Conservation (phyloP, 2,888 invertebrate genomes). For the Mayetiola destructor region DNA sequence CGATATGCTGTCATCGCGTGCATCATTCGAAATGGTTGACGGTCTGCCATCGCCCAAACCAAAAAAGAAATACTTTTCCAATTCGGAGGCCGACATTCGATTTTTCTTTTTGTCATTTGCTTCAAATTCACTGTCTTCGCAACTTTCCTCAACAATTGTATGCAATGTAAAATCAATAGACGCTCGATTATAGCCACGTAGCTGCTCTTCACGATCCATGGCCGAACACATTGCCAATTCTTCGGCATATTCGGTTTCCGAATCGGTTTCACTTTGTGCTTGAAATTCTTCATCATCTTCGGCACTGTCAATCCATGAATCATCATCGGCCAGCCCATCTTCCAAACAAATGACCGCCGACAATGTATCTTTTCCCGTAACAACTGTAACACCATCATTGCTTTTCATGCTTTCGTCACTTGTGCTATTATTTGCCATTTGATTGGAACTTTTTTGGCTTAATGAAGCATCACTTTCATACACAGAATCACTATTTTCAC, state of each 20-base stretch:
- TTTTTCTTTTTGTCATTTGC: constrained; percentile 40
- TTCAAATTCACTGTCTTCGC: constrained; percentile 82
- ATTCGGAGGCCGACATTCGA: constrained; percentile 61
- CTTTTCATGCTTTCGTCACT: constrained; percentile 19
- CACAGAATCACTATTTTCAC: constrained; percentile 6
- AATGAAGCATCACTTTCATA: constrained; percentile 13
- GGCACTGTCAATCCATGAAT: constrained; percentile 82
- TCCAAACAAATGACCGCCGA: constrained; percentile 61
- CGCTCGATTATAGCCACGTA: constrained; percentile 66
- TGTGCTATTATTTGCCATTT: constrained; percentile 16
- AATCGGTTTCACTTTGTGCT: constrained; percentile 44
- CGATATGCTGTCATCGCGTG: constrained; percentile 50
- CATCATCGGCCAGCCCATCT: constrained; percentile 78
- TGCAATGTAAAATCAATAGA: constrained; percentile 80
- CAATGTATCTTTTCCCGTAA: constrained; percentile 53
- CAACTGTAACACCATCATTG: constrained; percentile 47
- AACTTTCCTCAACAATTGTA: constrained; percentile 87
- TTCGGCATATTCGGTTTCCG: constrained; percentile 51
- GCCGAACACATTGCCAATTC: constrained; percentile 44
- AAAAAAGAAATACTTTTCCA: constrained; percentile 84
- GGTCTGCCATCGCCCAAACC: constrained; percentile 59
- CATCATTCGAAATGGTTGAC: constrained; percentile 30
- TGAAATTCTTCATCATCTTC: constrained; percentile 60
- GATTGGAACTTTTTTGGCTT: background rate
- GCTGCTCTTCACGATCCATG: constrained; percentile 64